phyloP scores from a whole-genome alignment of 2,888 invertebrate genomes.

The Hypsopygia costalis region DNA sequence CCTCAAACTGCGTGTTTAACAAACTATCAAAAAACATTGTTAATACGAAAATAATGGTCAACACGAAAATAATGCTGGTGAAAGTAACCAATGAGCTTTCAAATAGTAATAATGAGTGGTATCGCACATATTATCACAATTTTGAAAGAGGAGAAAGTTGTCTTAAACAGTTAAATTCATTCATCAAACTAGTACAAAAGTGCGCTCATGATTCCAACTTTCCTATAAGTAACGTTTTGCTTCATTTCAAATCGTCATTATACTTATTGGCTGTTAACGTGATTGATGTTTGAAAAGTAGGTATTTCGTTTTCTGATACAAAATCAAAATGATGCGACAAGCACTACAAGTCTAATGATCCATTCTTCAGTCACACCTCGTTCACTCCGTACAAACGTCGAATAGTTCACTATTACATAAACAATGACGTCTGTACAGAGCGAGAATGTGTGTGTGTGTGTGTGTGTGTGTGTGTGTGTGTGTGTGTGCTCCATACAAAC shows the following conservation, averaged over 20 bases:
- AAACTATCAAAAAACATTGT: slow-evolving; percentile 16
- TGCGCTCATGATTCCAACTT: slow-evolving; percentile 3
- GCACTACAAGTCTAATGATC: no score
- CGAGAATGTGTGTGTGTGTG: no score
- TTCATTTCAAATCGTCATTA: slow-evolving; percentile 2
- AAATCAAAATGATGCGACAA: no score
- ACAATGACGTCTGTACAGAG: no score
- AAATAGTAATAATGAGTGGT: slow-evolving; percentile 62
- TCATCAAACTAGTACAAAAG: slow-evolving; percentile 23
- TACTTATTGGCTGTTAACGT: no score
- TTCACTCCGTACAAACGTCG: no score
- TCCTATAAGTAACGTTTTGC: not conserved
- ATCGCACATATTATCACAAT: slow-evolving; percentile 63
- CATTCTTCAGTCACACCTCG: no score
- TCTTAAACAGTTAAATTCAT: slow-evolving; percentile 35
- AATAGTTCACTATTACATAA: no score
- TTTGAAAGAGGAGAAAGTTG: slow-evolving; percentile 65
- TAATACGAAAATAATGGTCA: slow-evolving; percentile 56
- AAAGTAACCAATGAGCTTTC: slow-evolving; percentile 58
- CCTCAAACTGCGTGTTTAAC: slow-evolving; percentile 5
- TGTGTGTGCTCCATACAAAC: no score
- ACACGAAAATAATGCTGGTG: slow-evolving; percentile 58
- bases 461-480: no score
- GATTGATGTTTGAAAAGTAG: no score
- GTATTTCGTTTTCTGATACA: no score